Percentiles rank a stretch among this genome's conserved stretches.
These are phyloP conservation scores for Maylandia zebra DNA, from an alignment of 2,113 vertebrate species.

Conservation along the genomic window DNA sequence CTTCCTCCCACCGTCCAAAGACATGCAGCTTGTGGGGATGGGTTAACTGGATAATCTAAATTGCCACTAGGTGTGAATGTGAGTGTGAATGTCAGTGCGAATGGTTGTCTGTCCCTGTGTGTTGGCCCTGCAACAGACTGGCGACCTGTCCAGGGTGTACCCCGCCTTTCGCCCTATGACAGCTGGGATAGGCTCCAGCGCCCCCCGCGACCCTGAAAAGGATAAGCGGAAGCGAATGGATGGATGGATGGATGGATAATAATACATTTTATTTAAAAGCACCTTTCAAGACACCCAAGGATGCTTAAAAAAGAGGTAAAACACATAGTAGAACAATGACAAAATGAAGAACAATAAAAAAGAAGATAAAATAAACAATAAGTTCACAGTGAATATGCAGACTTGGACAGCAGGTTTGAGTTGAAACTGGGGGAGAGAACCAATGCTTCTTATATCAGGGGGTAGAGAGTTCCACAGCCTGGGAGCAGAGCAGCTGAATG, in stretches of 20 bases:
- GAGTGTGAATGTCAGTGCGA: too few species aligned
- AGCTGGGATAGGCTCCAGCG: too few species aligned
- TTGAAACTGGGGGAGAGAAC: fast-evolving
- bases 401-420: neutral
- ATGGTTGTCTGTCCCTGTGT: too few species aligned
- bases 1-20: too few species aligned
- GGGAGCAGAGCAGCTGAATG: neutral
- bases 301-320: neutral
- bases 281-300: neutral
- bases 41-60: too few species aligned
- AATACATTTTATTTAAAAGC: neutral
- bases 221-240: too few species aligned
- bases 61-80: too few species aligned
- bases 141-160: too few species aligned
- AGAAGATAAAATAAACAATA: neutral
- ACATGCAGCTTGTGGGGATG: too few species aligned
- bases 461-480: neutral
- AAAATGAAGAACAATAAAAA: neutral
- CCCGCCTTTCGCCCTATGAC: too few species aligned
- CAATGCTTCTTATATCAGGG: neutral
- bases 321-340: neutral
- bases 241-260: neutral
- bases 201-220: too few species aligned
- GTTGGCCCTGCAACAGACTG: too few species aligned
- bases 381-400: neutral